Evolutionary conservation across 2,888 invertebrate species (phyloP).

Genomic region (Aphrophora alni): DNA sequence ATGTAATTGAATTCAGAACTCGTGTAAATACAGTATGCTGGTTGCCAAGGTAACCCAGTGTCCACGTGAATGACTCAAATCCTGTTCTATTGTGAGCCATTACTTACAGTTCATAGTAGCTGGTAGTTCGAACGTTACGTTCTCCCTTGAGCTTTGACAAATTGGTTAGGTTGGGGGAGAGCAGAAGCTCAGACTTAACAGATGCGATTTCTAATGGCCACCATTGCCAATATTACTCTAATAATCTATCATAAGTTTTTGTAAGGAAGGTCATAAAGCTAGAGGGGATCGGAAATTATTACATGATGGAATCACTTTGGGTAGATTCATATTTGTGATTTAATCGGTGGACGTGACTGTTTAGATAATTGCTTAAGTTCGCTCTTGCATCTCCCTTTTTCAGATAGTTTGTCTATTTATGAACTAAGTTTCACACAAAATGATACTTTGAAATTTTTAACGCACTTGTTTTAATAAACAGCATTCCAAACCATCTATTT

Average conservation of each 20-base stretch:
- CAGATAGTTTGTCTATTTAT: neutral
- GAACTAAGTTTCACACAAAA: too few relatives aligned
- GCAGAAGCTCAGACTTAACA: neutral
- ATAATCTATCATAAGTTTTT: neutral
- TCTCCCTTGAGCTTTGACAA: neutral
- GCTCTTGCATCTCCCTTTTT: neutral
- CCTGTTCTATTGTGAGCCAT: neutral
- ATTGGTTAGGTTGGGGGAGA: neutral
- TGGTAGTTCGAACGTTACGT: neutral
- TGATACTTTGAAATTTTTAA: too few relatives aligned
- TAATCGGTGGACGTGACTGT: neutral
- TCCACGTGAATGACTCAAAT: neutral
- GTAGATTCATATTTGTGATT: neutral
- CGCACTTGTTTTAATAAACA: too few relatives aligned
- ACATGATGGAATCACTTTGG: neutral
- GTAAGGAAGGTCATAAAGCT: neutral
- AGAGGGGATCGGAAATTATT: neutral
- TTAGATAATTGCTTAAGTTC: neutral
- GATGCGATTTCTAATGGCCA: neutral
- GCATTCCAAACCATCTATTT: too few relatives aligned
- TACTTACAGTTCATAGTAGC: neutral
- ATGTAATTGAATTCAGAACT: neutral
- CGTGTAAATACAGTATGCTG: neutral
- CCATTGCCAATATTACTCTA: neutral
- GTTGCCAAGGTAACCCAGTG: neutral